Base-by-base conservation (phyloP, 1,140 invertebrate species). In the Centruroides vittatus region DNA sequence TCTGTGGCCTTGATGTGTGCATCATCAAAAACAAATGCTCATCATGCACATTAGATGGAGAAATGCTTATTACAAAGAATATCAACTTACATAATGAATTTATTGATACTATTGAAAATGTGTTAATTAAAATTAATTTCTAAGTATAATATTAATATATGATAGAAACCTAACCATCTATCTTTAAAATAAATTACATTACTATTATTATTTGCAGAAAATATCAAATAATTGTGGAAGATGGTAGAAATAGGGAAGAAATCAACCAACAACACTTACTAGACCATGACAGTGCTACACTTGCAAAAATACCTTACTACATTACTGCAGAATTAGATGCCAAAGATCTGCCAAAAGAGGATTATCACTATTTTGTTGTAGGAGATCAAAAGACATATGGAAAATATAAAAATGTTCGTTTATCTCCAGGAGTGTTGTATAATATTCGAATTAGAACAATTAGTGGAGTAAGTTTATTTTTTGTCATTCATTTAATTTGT, bases 221-320 rank as follows among this genome's bases (percentile, higher is more conserved):
- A 55, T 64, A 66, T 51, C 65, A 66, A 55, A 47, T 66, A 3
- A 61, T 66, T 10, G 65, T 66, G 8, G 62, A 66, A 35, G 59
- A 61, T 11, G 35, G 52, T 7, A 34, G 47, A 3, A 61, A 64
- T 47, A 10, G 47, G 4, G 58, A 49, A 8, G 49, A 48, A n/a
- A 57, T 66, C 4, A 52, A 66, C 35, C 62, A 66, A 23, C 36
- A 23, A 1, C 35, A 12, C 3, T 34, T 66, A 7, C 48, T 23
- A 8, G 58, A 57, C 23, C 64, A 48, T 50, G 49, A 60, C 5
- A 61, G n/a, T 4, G 62, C 57, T 11, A 59, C 55, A 35, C 49
- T 59, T 1, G 48, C 61, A 3, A 47, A 35, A 6, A 34, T 65
- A 0, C 56, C 61, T 2, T 66, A 64, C 23, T 66, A 66, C 13